Evolutionary conservation across 2,888 invertebrate genomes (phyloP).

Genomic region (Dryobota labecula): DNA sequence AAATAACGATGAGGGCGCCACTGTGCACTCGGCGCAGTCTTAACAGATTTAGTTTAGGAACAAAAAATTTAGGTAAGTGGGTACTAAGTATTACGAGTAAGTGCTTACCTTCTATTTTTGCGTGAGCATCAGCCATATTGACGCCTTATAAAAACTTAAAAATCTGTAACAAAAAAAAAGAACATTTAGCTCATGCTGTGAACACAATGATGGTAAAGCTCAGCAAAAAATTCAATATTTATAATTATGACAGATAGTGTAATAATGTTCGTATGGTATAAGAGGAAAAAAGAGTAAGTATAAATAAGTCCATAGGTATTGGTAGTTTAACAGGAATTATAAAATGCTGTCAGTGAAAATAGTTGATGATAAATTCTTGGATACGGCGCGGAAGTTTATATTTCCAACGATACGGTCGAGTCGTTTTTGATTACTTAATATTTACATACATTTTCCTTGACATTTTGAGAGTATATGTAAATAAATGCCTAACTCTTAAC

Average conservation of each 20-base stretch:
- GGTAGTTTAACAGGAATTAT: conserved; percentile 1
- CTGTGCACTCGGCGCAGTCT: too few species aligned
- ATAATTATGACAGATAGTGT: background rate
- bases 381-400: background rate
- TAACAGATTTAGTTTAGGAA: background rate
- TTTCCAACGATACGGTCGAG: background rate
- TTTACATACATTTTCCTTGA: conserved; percentile 61
- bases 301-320: background rate
- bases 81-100: background rate
- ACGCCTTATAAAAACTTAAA: conserved; percentile 49
- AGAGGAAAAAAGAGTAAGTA: conserved; percentile 7
- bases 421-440: conserved; percentile 13
- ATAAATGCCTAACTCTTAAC: conserved; percentile 21
- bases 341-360: conserved; percentile 15
- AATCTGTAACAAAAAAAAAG: conserved; percentile 71
- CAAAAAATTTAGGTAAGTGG: background rate
- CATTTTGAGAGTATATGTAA: conserved; percentile 48
- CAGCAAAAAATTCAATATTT: background rate
- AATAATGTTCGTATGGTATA: conserved; percentile 4
- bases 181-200: conserved; percentile 15
- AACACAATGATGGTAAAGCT: background rate
- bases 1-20: too few species aligned
- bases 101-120: conserved; percentile 73
- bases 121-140: conserved; percentile 72
- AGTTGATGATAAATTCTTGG: conserved; percentile 9